These are phyloP conservation scores for Mesaphorura yosii DNA, from an alignment of 1,140 invertebrate species.

Conservation along the genomic window DNA sequence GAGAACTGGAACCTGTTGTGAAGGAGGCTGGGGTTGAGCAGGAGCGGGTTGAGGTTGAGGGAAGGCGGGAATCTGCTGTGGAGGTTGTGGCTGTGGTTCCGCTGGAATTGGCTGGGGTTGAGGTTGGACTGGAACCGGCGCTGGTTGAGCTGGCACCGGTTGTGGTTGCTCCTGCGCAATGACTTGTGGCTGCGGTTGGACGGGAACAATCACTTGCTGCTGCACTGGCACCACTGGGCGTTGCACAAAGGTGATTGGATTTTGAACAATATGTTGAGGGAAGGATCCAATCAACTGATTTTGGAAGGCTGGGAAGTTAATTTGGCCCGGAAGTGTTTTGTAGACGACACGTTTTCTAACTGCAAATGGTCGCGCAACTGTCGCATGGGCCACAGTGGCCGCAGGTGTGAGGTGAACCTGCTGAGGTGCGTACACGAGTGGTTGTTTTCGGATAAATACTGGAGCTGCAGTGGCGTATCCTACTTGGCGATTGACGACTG, in stretches of 20 bases:
- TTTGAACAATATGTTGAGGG: slow-evolving; percentile 1
- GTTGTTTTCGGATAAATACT: slow-evolving; percentile 1
- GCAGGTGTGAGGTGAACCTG: too few relatives aligned
- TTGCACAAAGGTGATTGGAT: not conserved
- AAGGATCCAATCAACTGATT: too few relatives aligned
- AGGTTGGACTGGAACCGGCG: slow-evolving; percentile 6
- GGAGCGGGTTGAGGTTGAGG: slow-evolving; percentile 5
- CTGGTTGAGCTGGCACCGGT: not conserved
- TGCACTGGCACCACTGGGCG: not conserved
- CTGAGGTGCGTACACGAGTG: not conserved
- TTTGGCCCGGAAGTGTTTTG: not conserved
- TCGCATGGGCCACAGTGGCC: not conserved
- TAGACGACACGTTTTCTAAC: not conserved
- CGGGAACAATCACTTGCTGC: not conserved
- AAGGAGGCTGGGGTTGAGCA: not conserved
- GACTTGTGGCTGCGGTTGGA: slow-evolving; percentile 9
- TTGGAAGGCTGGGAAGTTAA: not conserved
- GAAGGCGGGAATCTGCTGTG: slow-evolving; percentile 4
- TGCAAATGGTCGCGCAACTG: not conserved
- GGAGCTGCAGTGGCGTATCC: slow-evolving; percentile 10
- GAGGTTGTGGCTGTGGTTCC: not conserved
- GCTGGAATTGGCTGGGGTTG: slow-evolving; percentile 2
- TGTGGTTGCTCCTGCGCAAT: not conserved
- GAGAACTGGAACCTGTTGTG: not conserved
- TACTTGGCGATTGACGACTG: slow-evolving; percentile 33